These are phyloP conservation scores for Oopsacas minuta DNA, from an alignment of 37 sponge, comb jelly and placozoan species.

Conservation along the genomic window DNA sequence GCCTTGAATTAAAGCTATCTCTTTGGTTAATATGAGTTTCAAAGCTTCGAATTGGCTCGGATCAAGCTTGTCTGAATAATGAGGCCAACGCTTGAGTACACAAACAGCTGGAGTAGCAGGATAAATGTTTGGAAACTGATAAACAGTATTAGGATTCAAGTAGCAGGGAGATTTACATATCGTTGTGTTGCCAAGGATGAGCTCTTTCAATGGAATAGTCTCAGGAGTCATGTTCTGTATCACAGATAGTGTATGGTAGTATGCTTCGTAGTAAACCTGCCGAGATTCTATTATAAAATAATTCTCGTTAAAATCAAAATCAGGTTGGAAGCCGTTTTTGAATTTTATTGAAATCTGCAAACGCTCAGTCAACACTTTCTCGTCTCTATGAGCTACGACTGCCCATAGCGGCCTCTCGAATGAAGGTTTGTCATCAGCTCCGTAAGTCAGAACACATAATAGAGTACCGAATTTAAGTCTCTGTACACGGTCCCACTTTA, in stretches of 20 bases:
- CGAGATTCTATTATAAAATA: slow-evolving; percentile 62
- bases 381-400: slow-evolving; percentile 48
- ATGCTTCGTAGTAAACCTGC: slow-evolving; percentile 76
- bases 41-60: slow-evolving; percentile 57
- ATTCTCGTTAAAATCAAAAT: background rate
- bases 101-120: background rate
- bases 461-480: slow-evolving; percentile 66
- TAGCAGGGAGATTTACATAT: background rate
- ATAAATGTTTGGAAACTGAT: background rate
- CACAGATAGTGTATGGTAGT: slow-evolving; percentile 44
- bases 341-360: background rate
- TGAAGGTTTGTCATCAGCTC: slow-evolving; percentile 29
- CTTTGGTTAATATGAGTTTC: slow-evolving; percentile 49
- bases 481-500: slow-evolving; percentile 55
- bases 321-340: background rate
- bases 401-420: slow-evolving; percentile 42
- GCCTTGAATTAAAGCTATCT: slow-evolving; percentile 82
- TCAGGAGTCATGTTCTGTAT: slow-evolving; percentile 49
- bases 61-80: slow-evolving; percentile 23
- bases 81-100: background rate
- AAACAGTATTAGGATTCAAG: background rate
- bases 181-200: slow-evolving; percentile 24
- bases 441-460: slow-evolving; percentile 38
- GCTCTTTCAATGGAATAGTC: slow-evolving; percentile 62
- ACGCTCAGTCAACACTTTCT: slow-evolving; percentile 25